Evolutionary conservation across 2,888 invertebrate species (phyloP), one percentile per base, ranked within the genome.

Genomic region (Callimorpha dominula): DNA sequence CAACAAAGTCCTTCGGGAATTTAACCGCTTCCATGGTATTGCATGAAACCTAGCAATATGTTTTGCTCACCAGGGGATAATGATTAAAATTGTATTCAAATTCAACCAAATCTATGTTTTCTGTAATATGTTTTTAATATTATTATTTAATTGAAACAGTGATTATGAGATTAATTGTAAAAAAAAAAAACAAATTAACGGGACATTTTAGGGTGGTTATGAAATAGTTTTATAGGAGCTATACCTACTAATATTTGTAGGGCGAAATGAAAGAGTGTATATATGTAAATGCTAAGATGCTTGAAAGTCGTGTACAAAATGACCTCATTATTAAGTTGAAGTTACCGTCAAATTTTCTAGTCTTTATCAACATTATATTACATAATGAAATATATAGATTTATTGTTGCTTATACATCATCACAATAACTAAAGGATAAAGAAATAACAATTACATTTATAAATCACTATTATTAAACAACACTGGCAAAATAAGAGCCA

Each of bases 281-380:
- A 57, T 57, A 4, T 49, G 49, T 42, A 40, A 73, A 72, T 63
- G 42, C 6, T 67, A 70, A 66, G 9, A 49, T 65, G 50, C n/a
- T 70, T 20, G 43, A 64, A 20, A 52, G 15, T 60, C 8, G 50
- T 42, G 42, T 68, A 76, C 54, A 67, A 67, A 65, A 40, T 65
- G 71, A 75, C 73, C 76, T 80, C 73, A 76, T 54, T 71, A 66
- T 71, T 57, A 71, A 72, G 43, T 75, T 57, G 63, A 75, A 49
- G 81, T 79, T 81, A 82, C 72, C 79, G 79, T 76, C 70, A 62
- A 65, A 75, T 64, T 63, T 78, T 82, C 82, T 82, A 82, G 82
- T 82, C 82, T 72, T 67, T 82, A 71, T 43, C 64, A 68, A 76
- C 65, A 71, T 66, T 75, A 69, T 40, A 62, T n/a, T 67, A 40